Evolutionary conservation across 1,140 invertebrate species (phyloP), one percentile per base, ranked within the genome.

Genomic region (Hormaphis cornu): DNA sequence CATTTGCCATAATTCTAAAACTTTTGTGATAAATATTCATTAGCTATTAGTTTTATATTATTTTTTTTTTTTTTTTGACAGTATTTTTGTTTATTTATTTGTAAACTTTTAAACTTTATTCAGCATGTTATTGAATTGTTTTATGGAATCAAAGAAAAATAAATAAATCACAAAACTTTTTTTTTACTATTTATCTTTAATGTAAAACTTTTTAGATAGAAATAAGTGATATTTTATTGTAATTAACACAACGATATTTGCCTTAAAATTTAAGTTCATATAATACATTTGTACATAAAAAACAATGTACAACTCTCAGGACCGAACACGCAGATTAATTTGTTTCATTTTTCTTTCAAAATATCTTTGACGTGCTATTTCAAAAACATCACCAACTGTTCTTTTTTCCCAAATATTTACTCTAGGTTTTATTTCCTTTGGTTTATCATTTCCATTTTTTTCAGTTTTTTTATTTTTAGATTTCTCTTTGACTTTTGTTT

Each of bases 371-470:
- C 89, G 75, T n/a, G 91, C 91, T 58, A 84, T 86, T 70, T 89
- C 86, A 79, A 90, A 90, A n/a, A 86, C 80, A 54, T 84, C 81
- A 1, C 89, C 91, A 16, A 93, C 84, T 56, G 90, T 94, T 75
- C 90, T 82, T 75, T 95, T 95, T 74, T 86, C 84, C 89, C 88
- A 93, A 73, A 92, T 88, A 82, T 54, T 74, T 72, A 71, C 77
- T 76, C 44, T 63, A 40, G 72, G 10, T 72, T 72, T 73, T 70
- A 52, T 8, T 56, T 72, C 71, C 46, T 72, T 73, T 56, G 76
- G 69, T 58, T 70, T 70, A 71, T 73, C 58, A 73, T 76, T 73
- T 73, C 79, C 70, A 71, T 46, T 53, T 28, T 72, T 69, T 37
- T 74, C 70, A 69, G 66, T 44, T 46, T 75, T 71, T 30, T 73